Evolutionary conservation across 2,888 invertebrate species (phyloP), one percentile per base, ranked within the genome.

Genomic region (Platyscelio sp.): DNA sequence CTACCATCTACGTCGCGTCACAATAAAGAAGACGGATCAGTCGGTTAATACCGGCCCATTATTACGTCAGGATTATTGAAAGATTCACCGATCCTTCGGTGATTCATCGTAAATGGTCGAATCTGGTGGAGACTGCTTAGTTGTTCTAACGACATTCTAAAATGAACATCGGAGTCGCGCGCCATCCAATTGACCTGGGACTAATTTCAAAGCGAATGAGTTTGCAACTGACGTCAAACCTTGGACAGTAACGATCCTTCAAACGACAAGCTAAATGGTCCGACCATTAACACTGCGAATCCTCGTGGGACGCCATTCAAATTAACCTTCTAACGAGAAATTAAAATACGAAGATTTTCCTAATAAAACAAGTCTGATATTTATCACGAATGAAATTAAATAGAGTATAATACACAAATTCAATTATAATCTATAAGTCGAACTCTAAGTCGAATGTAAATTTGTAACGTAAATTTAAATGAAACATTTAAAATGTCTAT

Each of bases 241-340:
- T 11, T 56, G 33, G 83, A 75, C 76, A 61, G 76, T 76, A 80
- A 84, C 76, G 63, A 76, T 54, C 49, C 56, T 40, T 49, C 61
- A 54, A 78, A 83, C 65, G 74, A 68, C 78, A 18, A 18, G 63
- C 65, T 54, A 61, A 80, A 75, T 75, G 68, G 67, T 49, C 15
- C 18, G 72, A 67, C 77, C 60, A 78, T 78, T 74, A 78, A 83
- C 74, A 40, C 75, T 43, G 63, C 63, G 74, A 68, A 56, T 68
- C 46, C 83, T 51, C 51, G 43, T 18, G 72, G 54, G 61, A 72
- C 60, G 27, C 43, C 65, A 13, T 29, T 51, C 43, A 63, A 43
- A 68, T 70, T 33, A 49, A 54, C 33, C 56, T 38, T 43, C 33
- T 24, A n/a, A 40, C 54, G 49, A 51, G 60, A 24, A 27, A 61